These are phyloP conservation scores for Macrobrachium nipponense DNA, from an alignment of 1,140 invertebrate genomes.

Conservation along the genomic window DNA sequence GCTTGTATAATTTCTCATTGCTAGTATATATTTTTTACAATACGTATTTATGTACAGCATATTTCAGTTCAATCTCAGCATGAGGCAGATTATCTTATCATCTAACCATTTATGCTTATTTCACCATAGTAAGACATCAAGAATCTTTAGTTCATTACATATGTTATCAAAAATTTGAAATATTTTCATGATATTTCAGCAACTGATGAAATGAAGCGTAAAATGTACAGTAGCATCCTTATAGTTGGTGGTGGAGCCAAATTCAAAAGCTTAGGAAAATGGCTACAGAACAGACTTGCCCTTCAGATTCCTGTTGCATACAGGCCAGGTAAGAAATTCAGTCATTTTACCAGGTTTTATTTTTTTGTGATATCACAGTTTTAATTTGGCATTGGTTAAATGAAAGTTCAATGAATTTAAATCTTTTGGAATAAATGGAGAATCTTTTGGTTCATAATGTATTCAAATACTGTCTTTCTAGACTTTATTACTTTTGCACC, in stretches of 20 bases:
- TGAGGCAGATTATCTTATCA: no score
- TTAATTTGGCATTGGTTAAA: no score
- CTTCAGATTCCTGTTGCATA: slow-evolving; percentile 85
- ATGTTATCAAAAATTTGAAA: background rate
- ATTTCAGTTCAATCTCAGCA: no score
- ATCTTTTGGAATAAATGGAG: background rate
- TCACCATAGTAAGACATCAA: no score
- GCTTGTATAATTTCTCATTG: no score
- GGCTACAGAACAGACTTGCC: slow-evolving; percentile 88
- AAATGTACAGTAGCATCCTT: slow-evolving; percentile 94
- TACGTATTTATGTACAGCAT: no score
- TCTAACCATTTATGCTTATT: no score
- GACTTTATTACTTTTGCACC: no score
- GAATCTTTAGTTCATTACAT: no score
- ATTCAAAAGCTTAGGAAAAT: slow-evolving; percentile 85
- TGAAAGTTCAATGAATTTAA: background rate
- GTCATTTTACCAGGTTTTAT: background rate
- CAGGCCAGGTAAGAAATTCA: slow-evolving; percentile 72
- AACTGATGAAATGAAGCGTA: slow-evolving; percentile 87
- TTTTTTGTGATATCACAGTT: background rate
- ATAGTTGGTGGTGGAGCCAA: slow-evolving; percentile 92
- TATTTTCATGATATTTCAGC: slow-evolving; percentile 65
- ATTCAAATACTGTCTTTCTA: no score
- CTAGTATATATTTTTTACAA: no score
- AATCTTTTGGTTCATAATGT: no score